Conservation (phyloP, 2,113 vertebrate species). For the Dasypus novemcinctus region DNA sequence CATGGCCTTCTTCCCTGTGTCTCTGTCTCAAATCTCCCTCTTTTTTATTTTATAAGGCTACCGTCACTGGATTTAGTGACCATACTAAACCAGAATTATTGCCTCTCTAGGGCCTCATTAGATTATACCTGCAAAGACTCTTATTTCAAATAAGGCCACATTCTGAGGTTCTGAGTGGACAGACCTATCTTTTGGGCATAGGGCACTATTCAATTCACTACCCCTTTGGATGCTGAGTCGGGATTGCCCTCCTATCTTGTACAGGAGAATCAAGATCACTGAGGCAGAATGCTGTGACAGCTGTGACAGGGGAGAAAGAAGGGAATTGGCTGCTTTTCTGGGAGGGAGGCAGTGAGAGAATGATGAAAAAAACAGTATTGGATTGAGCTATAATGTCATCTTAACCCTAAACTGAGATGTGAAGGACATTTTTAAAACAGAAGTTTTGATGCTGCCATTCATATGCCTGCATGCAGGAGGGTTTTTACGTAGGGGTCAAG, state of each 20-base stretch:
- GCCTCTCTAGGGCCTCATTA: too few species aligned
- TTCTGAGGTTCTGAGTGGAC: too few species aligned
- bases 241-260: not conserved
- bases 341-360: not conserved
- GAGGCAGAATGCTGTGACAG: not conserved
- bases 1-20: too few species aligned
- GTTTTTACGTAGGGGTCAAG: not conserved
- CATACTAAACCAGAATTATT: too few species aligned
- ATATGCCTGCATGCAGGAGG: not conserved
- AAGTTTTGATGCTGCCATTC: not conserved
- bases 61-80: too few species aligned
- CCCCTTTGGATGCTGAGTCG: not conserved
- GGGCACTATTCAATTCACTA: too few species aligned
- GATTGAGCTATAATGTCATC: not conserved
- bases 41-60: too few species aligned
- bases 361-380: not conserved
- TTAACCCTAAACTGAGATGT: not conserved
- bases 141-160: too few species aligned
- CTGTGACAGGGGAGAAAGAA: not conserved
- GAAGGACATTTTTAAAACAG: not conserved
- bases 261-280: not conserved
- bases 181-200: too few species aligned
- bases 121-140: too few species aligned
- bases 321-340: not conserved
- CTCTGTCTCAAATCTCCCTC: too few species aligned